Evolutionary conservation across 2,797 vertebrate species (phyloP), one percentile per base, ranked within the genome.

Genomic region (Amazona ochrocephala): DNA sequence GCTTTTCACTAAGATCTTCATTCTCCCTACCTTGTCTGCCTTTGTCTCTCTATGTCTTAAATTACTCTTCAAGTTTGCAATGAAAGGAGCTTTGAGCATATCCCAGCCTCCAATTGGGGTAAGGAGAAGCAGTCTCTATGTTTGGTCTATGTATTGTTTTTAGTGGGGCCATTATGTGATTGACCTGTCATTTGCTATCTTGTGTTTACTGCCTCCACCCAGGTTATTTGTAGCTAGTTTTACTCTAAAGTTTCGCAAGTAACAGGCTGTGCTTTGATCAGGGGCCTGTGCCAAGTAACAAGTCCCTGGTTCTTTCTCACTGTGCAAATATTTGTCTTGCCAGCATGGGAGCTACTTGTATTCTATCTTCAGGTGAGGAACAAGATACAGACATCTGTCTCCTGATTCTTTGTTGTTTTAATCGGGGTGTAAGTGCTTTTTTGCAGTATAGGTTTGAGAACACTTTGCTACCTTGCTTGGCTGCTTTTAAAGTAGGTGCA

Each of bases 161-260:
- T 68, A 54, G 78, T 10, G 53, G 19, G 87, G 62, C 24, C 48
- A 91, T 75, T 85, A 47, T 54, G 50, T 83, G 61, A 39, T 7
- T 78, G 82, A 92, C 54, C 62, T 92, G 79, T 68, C n/a, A 9
- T 83, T 94, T 89, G 89, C 89, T 91, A 41, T 87, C 73, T 71
- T 68, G 51, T 70, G 53, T 66, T 79, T 71, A n/a, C 39, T 84
- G 61, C 71, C 79, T 92, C 82, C 29, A 60, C 44, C 39, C 71
- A 86, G 65, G 90, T 91, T 97, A 95, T 96, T 97, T 97, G 96
- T 95, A 96, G 90, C 81, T 75, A 37, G 16, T 87, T 92, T 83
- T 91, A 50, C 65, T 95, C 94, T 74, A 30, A 29, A 82, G 56
- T 93, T 95, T 91, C 88, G n/a, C 76, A 92, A 77, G 60, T 94